Conservation (phyloP, 2,888 invertebrate species). For the Apodemia duryi region DNA sequence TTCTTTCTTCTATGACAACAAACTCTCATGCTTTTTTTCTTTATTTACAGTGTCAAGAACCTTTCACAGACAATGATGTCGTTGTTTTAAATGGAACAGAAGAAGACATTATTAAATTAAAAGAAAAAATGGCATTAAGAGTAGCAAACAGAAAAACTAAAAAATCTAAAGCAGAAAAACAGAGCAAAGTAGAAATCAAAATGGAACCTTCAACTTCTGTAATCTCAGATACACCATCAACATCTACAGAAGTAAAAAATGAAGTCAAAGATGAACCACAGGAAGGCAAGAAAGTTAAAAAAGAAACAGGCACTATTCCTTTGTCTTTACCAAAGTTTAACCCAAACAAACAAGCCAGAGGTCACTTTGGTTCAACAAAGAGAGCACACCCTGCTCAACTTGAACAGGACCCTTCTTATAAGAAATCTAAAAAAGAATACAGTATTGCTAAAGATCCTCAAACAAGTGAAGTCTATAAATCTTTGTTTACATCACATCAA, state of each 20-base stretch:
- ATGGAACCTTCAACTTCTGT: constrained; percentile 39
- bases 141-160: constrained; percentile 85
- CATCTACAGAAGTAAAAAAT: constrained; percentile 37
- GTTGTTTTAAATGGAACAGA: constrained; percentile 93
- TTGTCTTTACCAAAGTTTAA: constrained; percentile 65
- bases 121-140: constrained; percentile 82
- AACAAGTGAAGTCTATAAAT: constrained; percentile 94
- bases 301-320: constrained; percentile 69
- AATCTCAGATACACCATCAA: constrained; percentile 34
- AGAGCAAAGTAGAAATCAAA: constrained; percentile 37
- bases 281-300: constrained; percentile 52
- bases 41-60: constrained; percentile 84
- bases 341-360: constrained; percentile 60
- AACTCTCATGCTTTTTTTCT: constrained; percentile 24
- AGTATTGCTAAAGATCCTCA: constrained; percentile 95
- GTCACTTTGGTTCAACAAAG: constrained; percentile 68
- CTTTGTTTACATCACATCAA: constrained; percentile 94
- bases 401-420: constrained; percentile 83
- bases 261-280: constrained; percentile 57
- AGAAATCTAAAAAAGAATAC: constrained; percentile 88
- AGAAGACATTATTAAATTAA: constrained; percentile 85
- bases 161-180: constrained; percentile 65
- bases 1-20: too few species aligned
- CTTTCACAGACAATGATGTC: constrained; percentile 87
- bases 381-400: constrained; percentile 56